phyloP scores from a whole-genome alignment of 2,113 vertebrate species.

The Bubalus kerabau region DNA sequence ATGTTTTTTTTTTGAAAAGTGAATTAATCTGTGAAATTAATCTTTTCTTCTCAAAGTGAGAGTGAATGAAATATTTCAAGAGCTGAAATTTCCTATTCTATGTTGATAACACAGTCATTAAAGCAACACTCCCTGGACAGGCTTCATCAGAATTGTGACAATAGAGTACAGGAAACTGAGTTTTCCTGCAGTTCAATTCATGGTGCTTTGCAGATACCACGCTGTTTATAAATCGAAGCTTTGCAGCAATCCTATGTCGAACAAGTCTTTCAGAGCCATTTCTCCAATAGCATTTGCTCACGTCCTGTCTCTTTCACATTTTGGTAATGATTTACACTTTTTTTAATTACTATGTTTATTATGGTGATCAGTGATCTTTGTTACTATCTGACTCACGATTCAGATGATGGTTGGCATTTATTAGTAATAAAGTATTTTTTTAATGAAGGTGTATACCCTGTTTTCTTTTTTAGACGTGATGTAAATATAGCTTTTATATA shows the following conservation, averaged over 20 bases:
- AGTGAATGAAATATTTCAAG: neutral
- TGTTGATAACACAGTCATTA: neutral
- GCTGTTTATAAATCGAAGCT: neutral
- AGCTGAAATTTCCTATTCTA: neutral
- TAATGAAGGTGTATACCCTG: neutral
- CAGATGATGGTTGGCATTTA: neutral
- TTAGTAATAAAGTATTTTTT: neutral
- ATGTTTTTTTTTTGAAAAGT: neutral
- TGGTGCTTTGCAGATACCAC: neutral
- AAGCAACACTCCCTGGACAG: neutral
- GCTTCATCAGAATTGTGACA: neutral
- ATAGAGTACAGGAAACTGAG: neutral
- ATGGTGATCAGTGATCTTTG: neutral
- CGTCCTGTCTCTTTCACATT: neutral
- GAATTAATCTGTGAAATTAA: neutral
- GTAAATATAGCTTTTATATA: neutral
- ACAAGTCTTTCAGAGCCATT: neutral
- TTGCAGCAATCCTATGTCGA: neutral
- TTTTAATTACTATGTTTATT: neutral
- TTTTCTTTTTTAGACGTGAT: neutral
- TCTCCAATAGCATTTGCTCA: neutral
- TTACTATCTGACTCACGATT: neutral
- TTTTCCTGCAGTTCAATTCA: neutral
- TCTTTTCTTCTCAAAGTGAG: neutral
- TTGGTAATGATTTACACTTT: neutral